Base-by-base conservation (phyloP, 2,888 invertebrate species). In the Hedya salicella region DNA sequence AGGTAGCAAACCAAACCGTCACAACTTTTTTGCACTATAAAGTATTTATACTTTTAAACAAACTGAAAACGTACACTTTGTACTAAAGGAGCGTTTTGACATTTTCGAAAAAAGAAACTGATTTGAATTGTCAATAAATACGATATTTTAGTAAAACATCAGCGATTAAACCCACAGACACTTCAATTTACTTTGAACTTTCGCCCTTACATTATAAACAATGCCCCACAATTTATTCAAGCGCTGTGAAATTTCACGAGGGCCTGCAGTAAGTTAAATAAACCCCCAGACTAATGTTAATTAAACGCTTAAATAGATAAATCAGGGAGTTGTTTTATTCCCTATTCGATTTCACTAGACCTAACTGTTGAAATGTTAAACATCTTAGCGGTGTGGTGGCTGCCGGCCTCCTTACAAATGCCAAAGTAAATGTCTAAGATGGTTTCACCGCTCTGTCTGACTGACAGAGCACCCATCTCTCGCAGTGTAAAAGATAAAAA, bases 301-400 rank as follows among this genome's bases (percentile, higher is more conserved):
- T 66, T 66, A 66, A 61, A 61, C 46, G 13, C 49, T 40, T 48
- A 42, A 66, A 36, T 13, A 42, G 14, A 66, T 66, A 66, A 66
- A 66, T 61, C 53, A 61, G 16, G 6, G 54, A 25, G 32, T 14
- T 53, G 59, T 52, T 60, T 59, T 60, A 60, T 60, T 42, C 19
- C 64, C 44, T 46, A 60, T 46, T 53, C 39, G 57, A 65, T 65
- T 65, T 39, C 32, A n/a, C 36, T 63, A 50, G 56, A 57, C 42
- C 54, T 54, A 17, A 32, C 40, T 63, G 63, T 63, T 63, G 63
- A 56, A 63, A 57, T 60, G 52, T 46, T 46, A 44, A 59, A 50
- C 42, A 44, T 52, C 49, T 48, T 53, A 46, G 36, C 13, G 19
- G 36, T 3, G 11, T 0, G 2, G 3, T 16, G 4, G 2, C 3